phyloP scores from a whole-genome alignment of 2,113 vertebrate species.

The Ciconia stormi region DNA sequence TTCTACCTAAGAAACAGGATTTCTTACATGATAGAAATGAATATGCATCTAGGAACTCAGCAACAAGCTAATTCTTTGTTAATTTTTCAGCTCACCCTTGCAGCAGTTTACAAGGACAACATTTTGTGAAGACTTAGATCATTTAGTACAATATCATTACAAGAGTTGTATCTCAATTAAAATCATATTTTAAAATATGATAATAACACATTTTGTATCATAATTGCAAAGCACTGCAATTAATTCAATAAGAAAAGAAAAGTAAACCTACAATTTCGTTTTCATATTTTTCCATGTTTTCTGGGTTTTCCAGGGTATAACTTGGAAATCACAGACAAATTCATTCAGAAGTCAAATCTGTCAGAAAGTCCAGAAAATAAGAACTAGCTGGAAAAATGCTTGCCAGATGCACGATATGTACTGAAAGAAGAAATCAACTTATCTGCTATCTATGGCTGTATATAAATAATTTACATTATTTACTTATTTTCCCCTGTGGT shows the following conservation, averaged over 20 bases:
- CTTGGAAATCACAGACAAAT: slow-evolving; percentile 65
- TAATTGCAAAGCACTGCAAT: not conserved
- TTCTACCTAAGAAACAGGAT: not conserved
- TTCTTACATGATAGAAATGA: not conserved
- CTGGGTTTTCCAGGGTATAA: not conserved
- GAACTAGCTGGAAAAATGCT: slow-evolving; percentile 53
- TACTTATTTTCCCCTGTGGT: not conserved
- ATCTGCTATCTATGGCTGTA: not conserved
- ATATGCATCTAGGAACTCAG: not conserved
- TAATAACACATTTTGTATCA: not conserved
- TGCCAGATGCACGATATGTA: slow-evolving; percentile 32
- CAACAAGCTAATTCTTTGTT: not conserved
- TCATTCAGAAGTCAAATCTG: slow-evolving; percentile 53
- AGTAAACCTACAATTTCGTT: not conserved
- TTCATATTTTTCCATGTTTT: not conserved
- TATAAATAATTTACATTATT: not conserved
- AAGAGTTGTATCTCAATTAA: not conserved
- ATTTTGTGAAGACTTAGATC: not conserved
- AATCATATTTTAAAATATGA: not conserved
- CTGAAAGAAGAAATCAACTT: not conserved
- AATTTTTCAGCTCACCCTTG: not conserved
- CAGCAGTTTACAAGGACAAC: not conserved
- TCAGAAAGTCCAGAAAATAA: slow-evolving; percentile 24
- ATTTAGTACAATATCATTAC: not conserved
- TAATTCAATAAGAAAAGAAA: slow-evolving; percentile 7